These are phyloP conservation scores for Psylliodes chrysocephalus DNA, from an alignment of 2,888 invertebrate species.

Conservation along the genomic window DNA sequence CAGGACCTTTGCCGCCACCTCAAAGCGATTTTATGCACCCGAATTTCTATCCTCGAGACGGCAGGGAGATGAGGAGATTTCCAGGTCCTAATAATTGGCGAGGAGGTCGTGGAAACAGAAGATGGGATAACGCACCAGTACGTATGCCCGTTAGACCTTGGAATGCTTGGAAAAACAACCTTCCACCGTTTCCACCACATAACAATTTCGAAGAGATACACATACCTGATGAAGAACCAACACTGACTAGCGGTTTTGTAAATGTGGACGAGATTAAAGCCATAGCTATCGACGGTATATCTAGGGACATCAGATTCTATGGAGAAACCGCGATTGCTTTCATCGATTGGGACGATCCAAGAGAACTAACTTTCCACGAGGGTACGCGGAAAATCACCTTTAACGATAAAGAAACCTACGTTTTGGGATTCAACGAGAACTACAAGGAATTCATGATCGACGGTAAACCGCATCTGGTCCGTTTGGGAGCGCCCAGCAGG, in stretches of 20 bases:
- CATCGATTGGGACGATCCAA: slow-evolving; percentile 85
- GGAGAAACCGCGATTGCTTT: slow-evolving; percentile 86
- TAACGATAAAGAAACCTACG: slow-evolving; percentile 78
- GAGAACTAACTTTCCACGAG: slow-evolving; percentile 83
- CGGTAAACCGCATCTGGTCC: slow-evolving; percentile 79
- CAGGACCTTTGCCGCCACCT: slow-evolving; percentile 20
- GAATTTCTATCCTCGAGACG: slow-evolving; percentile 29
- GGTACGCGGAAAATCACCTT: slow-evolving; percentile 80
- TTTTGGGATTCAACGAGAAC: slow-evolving; percentile 73
- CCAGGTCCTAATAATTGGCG: slow-evolving; percentile 36
- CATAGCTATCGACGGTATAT: slow-evolving; percentile 83
- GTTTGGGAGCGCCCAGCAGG: slow-evolving; percentile 91
- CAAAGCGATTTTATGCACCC: slow-evolving; percentile 19
- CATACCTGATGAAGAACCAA: slow-evolving; percentile 12
- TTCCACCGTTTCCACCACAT: slow-evolving; percentile 31
- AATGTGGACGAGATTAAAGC: slow-evolving; percentile 78
- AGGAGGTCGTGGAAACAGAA: slow-evolving; percentile 62
- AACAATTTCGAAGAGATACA: neutral
- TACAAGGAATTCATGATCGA: slow-evolving; percentile 80
- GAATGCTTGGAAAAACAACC: slow-evolving; percentile 32
- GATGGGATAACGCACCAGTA: slow-evolving; percentile 47
- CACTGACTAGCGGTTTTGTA: slow-evolving; percentile 54
- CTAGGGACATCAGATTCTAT: slow-evolving; percentile 86
- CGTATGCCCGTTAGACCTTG: slow-evolving; percentile 33
- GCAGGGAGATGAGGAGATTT: slow-evolving; percentile 32